Base-by-base conservation (phyloP, 2,797 vertebrate species). In the Cynopterus sphinx region DNA sequence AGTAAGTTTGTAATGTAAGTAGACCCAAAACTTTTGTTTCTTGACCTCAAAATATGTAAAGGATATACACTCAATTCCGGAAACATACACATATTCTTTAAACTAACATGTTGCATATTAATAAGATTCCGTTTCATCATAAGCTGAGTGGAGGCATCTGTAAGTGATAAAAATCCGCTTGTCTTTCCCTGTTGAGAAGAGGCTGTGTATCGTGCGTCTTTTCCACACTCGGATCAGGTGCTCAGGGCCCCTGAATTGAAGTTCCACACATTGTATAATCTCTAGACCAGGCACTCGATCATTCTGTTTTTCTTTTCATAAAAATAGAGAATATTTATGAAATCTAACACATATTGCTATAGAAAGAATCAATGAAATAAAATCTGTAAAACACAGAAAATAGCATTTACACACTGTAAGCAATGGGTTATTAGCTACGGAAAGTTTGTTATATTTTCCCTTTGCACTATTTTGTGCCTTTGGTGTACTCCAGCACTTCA, bases 211-310 rank as follows among this genome's bases (percentile, higher is more conserved):
- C 17, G 0, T 33, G 26, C 24, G 6, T 41, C 17, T 24, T 53
- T 3, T 10, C 28, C 28, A 1, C 11, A 10, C 0, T 51, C 24
- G 4, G 12, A 13, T 10, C 5, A 43, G 36, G 6, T n/a, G 61
- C 49, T 39, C 7, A 11, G 6, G 6, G 22, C 9, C 81, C 67
- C 16, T 17, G 33, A 70, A 28, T 75, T 31, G 53, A 43, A 51
- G 53, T 59, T 12, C 26, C 26, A 39, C 11, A 53, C 12, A 55
- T 12, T 49, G 10, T 63, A 13, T 22, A 4, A 67, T 39, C 19
- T 10, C 5, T 21, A n/a, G 39, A 78, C 7, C 51, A 26, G 9
- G n/a, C 33, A 16, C 28, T 84, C 51, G n/a, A 36, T 46, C 39
- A 49, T 55, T 87, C 11, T 5, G 41, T 24, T 85, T 92, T 61